phyloP scores from a whole-genome alignment of 2,113 vertebrate species.

The Excalfactoria chinensis region DNA sequence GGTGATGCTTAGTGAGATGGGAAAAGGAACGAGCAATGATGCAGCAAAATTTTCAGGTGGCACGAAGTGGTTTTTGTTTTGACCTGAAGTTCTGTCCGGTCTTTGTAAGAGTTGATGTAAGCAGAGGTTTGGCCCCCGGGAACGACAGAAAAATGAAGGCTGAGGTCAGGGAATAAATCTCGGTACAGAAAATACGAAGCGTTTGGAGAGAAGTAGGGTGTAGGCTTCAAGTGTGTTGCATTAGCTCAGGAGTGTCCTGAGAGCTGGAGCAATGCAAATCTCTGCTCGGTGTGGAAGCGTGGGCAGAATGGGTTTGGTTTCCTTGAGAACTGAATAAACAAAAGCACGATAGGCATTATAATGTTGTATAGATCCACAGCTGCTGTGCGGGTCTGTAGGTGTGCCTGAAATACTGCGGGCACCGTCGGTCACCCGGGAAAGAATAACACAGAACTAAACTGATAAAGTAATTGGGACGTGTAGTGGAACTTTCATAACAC shows the following conservation, averaged over 20 bases:
- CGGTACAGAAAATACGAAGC: not conserved
- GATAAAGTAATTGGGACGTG: not conserved
- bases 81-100: not conserved
- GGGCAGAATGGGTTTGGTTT: not conserved
- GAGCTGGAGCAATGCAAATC: not conserved
- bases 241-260: not conserved
- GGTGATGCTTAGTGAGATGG: conserved; percentile 42
- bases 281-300: not conserved
- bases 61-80: not conserved
- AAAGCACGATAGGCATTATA: not conserved
- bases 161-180: not conserved
- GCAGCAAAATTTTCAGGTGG: conserved; percentile 56
- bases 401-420: not conserved
- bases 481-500: not conserved
- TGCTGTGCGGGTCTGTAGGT: not conserved
- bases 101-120: not conserved
- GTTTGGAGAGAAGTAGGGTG: not conserved
- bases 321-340: not conserved
- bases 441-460: not conserved
- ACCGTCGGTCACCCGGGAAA: not conserved
- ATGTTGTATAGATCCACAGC: not conserved
- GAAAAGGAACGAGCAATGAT: conserved; percentile 16
- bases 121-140: not conserved
- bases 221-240: rapidly evolving
- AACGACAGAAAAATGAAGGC: not conserved